Evolutionary conservation across 2,888 invertebrate genomes (phyloP), one percentile per base, ranked within the genome.

Genomic region (Timema podura): DNA sequence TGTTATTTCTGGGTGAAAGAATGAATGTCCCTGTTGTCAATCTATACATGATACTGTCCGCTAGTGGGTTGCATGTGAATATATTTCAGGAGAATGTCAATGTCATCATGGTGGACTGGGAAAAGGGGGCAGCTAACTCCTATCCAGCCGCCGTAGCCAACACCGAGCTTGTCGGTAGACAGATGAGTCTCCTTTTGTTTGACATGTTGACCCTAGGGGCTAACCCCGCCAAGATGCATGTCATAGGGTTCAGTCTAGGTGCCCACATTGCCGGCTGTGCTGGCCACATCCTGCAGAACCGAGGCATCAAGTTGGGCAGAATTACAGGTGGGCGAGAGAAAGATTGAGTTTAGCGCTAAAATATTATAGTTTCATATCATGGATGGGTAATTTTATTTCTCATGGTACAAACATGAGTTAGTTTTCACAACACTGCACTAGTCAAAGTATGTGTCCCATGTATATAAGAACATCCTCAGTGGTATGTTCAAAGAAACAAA

Each of bases 231-330:
- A 74, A 79, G 5, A 82, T 87, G 6, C 87, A 87, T 77, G 75
- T 86, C 16, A 81, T 87, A 46, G 87, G 87, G 11, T 87, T 87
- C 77, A 87, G 87, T 68, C 78, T 87, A 1, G 87, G 87, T 0
- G 87, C 87, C 6, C 87, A 87, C 75, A 84, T 87, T 0, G 86
- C 86, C 7, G 87, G 86, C 0, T 85, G 85, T 71, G 85, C 87
- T 10, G 85, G 87, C 0, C 84, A 87, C 76, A 77, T 83, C 16
- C 76, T 87, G 3, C 85, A 85, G 73, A 77, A 75, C 10, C 79
- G 78, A 8, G 80, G 80, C 5, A 76, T 82, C 45, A 77, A 84
- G 47, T 74, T 87, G 15, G 86, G 85, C n/a, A 80, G 87, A 71
- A 87, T 87, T 74, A 86, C 87, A 70, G 87, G 86, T 79, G 70